These are phyloP conservation scores for Condylura cristata DNA, from an alignment of 2,113 vertebrate genomes.

Conservation along the genomic window DNA sequence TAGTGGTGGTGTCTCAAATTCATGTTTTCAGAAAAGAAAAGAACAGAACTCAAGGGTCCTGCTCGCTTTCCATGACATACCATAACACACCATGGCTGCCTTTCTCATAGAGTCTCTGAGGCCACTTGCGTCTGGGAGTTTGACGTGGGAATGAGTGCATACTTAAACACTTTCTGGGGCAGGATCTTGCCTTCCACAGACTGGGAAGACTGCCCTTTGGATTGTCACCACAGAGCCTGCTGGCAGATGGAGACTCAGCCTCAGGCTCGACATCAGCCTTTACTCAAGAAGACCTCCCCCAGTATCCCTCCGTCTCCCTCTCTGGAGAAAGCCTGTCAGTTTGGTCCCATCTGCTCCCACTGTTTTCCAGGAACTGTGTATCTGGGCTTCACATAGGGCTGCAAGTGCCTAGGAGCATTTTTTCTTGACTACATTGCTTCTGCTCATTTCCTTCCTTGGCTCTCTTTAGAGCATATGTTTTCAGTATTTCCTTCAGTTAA, in stretches of 20 bases:
- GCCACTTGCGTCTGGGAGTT: background rate
- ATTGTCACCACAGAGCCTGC: slow-evolving; percentile 19
- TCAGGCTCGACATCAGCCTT: slow-evolving; percentile 10
- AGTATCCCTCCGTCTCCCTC: background rate
- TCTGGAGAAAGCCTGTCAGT: slow-evolving; percentile 28
- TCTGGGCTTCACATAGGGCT: slow-evolving; percentile 39
- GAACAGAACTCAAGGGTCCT: background rate
- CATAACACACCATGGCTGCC: background rate
- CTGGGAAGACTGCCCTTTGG: background rate
- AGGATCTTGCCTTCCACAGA: background rate
- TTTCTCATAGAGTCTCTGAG: background rate
- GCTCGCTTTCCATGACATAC: background rate
- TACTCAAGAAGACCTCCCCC: slow-evolving; percentile 55
- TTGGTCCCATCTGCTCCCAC: slow-evolving; percentile 54
- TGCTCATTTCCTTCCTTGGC: slow-evolving; percentile 62
- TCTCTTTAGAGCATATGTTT: slow-evolving; percentile 35
- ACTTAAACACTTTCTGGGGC: background rate
- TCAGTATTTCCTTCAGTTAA: slow-evolving; percentile 37
- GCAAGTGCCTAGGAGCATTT: slow-evolving; percentile 48
- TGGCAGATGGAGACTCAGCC: slow-evolving; percentile 57
- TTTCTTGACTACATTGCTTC: slow-evolving; percentile 25
- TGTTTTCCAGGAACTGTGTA: slow-evolving; percentile 60
- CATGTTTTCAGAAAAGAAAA: background rate
- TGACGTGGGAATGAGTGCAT: background rate
- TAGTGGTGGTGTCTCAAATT: background rate